Conservation (phyloP, 1,140 invertebrate genomes). For the Hesperophylax magnus region DNA sequence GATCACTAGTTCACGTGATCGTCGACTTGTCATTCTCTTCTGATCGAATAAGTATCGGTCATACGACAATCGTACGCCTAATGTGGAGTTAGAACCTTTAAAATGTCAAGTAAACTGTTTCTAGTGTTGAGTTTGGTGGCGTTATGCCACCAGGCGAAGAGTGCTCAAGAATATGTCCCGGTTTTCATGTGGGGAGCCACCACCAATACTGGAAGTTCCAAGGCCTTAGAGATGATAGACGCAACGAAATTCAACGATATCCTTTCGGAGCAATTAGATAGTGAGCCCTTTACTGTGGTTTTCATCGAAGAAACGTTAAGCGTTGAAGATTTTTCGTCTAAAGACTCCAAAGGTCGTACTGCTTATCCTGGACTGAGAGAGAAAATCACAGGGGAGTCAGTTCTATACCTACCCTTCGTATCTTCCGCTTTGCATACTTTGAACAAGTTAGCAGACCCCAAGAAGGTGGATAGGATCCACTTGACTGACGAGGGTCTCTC, state of each 20-base stretch:
- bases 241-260: conserved; percentile 60
- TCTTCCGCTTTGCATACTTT: conserved; percentile 61
- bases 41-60: background rate
- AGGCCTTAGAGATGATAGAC: conserved; percentile 59
- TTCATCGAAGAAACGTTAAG: conserved; percentile 67
- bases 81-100: background rate
- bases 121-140: background rate
- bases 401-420: conserved; percentile 61
- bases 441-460: conserved; percentile 61
- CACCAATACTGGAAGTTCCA: conserved; percentile 59
- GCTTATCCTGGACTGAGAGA: conserved; percentile 63
- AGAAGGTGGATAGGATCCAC: conserved; percentile 61
- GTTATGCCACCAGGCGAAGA: background rate
- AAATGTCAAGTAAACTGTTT: background rate
- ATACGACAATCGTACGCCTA: background rate
- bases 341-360: conserved; percentile 62
- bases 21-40: conserved; percentile 7
- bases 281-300: conserved; percentile 62
- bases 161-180: conserved; percentile 58
- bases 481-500: conserved; percentile 64
- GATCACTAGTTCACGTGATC: conserved; percentile 34
- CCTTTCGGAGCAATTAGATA: conserved; percentile 59
- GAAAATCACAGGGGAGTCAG: conserved; percentile 60
- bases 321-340: conserved; percentile 67
- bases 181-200: conserved; percentile 66